Conservation (phyloP, 2,888 invertebrate genomes). For the Thecophora atra region DNA sequence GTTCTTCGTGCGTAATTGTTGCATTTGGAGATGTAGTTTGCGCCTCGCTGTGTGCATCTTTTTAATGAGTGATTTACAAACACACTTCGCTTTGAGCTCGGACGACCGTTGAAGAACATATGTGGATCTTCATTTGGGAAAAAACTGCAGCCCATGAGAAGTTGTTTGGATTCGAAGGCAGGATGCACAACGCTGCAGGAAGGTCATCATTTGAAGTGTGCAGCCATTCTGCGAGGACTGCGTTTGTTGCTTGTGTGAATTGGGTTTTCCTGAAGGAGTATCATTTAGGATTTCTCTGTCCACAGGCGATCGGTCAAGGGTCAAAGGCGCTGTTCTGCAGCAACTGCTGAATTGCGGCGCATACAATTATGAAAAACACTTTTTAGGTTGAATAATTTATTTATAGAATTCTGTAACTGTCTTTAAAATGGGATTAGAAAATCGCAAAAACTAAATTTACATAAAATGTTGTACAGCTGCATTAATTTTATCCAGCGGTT, state of each 20-base stretch:
- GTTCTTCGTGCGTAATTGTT: not conserved
- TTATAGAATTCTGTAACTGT: no score
- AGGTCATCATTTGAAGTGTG: not conserved
- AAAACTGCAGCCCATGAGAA: slow-evolving; percentile 13
- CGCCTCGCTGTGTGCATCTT: not conserved
- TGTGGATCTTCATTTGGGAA: slow-evolving; percentile 31
- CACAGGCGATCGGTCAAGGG: not conserved
- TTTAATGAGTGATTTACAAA: not conserved
- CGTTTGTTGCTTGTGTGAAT: slow-evolving; percentile 26
- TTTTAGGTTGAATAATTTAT: no score
- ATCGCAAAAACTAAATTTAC: no score
- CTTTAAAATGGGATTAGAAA: no score
- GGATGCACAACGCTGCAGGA: slow-evolving; percentile 16
- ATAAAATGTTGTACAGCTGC: no score
- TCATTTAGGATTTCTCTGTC: not conserved
- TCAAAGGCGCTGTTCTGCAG: not conserved
- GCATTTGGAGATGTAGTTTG: not conserved
- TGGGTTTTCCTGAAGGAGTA: not conserved
- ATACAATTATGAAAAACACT: no score
- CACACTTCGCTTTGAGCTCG: not conserved
- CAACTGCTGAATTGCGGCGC: no score
- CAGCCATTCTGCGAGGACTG: not conserved
- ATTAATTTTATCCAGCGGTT: no score
- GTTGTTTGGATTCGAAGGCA: not conserved
- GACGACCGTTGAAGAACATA: slow-evolving; percentile 22